Base-by-base conservation (phyloP, 2,888 invertebrate genomes). In the Caenorhabditis afra region DNA sequence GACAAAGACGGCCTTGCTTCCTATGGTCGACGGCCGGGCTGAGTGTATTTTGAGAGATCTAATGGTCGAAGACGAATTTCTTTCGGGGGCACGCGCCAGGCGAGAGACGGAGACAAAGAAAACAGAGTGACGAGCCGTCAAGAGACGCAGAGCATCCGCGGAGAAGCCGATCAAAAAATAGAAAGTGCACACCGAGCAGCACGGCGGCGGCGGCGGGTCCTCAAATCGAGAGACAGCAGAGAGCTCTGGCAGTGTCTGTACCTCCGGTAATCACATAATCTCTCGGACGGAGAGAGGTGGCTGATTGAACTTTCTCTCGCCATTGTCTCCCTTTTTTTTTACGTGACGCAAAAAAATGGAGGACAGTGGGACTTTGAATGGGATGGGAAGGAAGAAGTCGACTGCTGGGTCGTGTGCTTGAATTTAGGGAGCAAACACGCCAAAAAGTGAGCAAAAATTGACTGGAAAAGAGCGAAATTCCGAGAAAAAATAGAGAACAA, bases 161-260 rank as follows among this genome's bases (percentile, higher is more conserved):
- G 16, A 14, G 58, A 45, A 67, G 64, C 29, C 39, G 71, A 71
- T 71, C 71, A 71, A 71, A 71, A 71, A 62, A 61, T 70, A 62
- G 70, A 70, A 71, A 71, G 71, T 71, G 71, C 71, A 70, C 29
- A 53, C 14, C 11, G 55, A 29, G 35, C 45, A 45, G 49, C 57
- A 62, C 71, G 55, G 61, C 71, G 29, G 29, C 29, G 29, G 49
- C 55, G 55, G 41, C 55, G 62, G 62, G 62, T 64, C 71, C 64
- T 49, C 71, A 71, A 64, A 45, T 0, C 44, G 55, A 57, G 23
- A 65, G 39, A 47, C 41, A 61, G n/a, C 29, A 47, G 45, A 49
- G 67, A 67, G 55, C 59, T 53, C 47, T 49, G 58, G 45, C 62
- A 44, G 37, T 18, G 23, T 55, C 62, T 53, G 61, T 37, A 39